Evolutionary conservation across 1,140 invertebrate genomes (phyloP).

Genomic region (Leptestheria dahalacensis): DNA sequence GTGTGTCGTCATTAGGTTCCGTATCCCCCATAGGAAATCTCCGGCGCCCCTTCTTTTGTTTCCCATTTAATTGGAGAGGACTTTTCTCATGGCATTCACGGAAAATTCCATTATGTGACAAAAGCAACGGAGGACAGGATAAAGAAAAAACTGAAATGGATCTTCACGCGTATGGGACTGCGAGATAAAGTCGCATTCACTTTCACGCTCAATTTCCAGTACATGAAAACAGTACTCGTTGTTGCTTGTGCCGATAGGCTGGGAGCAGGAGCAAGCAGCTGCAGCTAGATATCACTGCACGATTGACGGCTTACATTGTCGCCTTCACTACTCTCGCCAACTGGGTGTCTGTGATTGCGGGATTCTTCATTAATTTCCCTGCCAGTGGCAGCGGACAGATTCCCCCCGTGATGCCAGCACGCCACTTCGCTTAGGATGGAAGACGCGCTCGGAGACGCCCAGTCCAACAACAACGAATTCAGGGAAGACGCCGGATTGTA

Average conservation of each 20-base stretch:
- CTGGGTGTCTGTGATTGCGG: neutral
- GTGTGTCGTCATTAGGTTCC: no score
- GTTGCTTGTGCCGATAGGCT: neutral
- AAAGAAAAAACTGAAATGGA: neutral
- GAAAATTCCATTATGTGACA: no score
- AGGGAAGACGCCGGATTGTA: neutral
- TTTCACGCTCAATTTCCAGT: neutral
- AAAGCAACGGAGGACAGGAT: neutral
- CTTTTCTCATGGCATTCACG: no score
- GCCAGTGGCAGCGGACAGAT: neutral
- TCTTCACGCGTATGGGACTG: neutral
- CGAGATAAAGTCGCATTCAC: neutral
- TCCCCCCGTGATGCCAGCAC: neutral
- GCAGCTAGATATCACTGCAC: neutral
- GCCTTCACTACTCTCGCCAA: neutral
- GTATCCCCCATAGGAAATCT: no score
- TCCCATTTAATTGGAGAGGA: no score
- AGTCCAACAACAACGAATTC: slow-evolving; percentile 1
- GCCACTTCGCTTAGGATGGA: neutral
- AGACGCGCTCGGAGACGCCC: neutral
- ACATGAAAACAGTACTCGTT: neutral
- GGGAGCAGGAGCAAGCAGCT: neutral
- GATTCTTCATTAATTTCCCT: neutral
- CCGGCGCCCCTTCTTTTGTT: no score
- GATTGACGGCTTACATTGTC: neutral